phyloP scores from a whole-genome alignment of 2,797 vertebrate genomes.

The Serranus cabrilla region DNA sequence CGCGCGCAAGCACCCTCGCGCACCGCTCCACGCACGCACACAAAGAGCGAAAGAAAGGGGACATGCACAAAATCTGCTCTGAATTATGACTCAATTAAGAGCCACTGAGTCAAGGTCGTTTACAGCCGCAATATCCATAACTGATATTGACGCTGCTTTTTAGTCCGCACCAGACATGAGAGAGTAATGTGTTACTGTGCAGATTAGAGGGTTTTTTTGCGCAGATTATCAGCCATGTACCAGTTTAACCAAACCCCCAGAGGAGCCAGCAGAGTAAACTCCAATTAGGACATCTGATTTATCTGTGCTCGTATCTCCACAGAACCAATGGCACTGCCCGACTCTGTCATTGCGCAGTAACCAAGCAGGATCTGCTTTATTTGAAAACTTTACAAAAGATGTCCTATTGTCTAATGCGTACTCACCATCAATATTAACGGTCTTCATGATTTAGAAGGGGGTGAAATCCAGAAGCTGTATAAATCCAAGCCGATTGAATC shows the following conservation, averaged over 20 bases:
- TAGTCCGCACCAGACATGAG: background rate
- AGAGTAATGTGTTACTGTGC: background rate
- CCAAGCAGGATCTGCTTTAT: conserved; percentile 39
- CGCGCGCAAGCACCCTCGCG: background rate
- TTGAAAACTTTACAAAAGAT: conserved; percentile 62
- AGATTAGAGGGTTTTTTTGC: conserved; percentile 15
- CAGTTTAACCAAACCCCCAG: conserved; percentile 37
- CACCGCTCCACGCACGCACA: background rate
- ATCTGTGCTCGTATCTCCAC: conserved; percentile 37
- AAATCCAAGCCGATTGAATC: conserved; percentile 80
- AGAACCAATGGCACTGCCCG: conserved; percentile 35
- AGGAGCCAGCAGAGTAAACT: conserved; percentile 61
- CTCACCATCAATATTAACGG: conserved; percentile 84
- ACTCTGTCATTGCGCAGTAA: conserved; percentile 58
- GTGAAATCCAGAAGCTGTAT: conserved; percentile 77
- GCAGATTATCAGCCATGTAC: conserved; percentile 10
- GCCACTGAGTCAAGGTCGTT: conserved; percentile 75
- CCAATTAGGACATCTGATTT: conserved; percentile 65
- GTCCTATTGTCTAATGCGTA: conserved; percentile 46
- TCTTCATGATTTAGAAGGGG: conserved; percentile 84
- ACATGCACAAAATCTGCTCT: conserved; percentile 33
- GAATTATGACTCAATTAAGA: conserved; percentile 70
- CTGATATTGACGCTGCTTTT: conserved; percentile 14
- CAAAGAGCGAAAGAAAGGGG: background rate
- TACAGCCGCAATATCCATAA: conserved; percentile 44